phyloP scores from a whole-genome alignment of 2,797 vertebrate genomes.

The Lagorchestes hirsutus region DNA sequence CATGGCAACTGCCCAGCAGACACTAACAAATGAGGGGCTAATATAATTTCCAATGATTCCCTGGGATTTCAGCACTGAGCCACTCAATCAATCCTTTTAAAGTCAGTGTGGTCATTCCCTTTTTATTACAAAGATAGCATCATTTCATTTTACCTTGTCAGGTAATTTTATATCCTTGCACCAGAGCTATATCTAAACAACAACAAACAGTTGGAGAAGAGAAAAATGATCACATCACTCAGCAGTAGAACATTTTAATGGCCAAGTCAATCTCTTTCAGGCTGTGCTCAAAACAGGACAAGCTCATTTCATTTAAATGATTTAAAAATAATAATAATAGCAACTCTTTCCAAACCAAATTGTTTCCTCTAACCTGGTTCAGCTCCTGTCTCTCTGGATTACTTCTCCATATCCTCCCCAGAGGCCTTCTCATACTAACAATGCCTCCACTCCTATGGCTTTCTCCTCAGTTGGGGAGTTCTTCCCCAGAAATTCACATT shows the following conservation, averaged over 20 bases:
- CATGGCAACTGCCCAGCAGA: not conserved
- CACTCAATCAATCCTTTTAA: conserved; percentile 31
- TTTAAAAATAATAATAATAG: not conserved
- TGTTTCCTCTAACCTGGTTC: not conserved
- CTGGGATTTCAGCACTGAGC: conserved; percentile 6
- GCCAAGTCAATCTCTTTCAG: not conserved
- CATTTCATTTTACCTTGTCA: conserved; percentile 68
- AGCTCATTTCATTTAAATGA: not conserved
- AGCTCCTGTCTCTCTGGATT: not conserved
- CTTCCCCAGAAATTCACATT: not conserved
- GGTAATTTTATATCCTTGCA: conserved; percentile 57
- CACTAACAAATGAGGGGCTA: not conserved
- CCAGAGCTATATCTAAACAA: conserved; percentile 36
- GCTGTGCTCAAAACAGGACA: not conserved
- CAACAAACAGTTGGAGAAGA: conserved; percentile 45
- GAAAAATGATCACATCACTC: conserved; percentile 45
- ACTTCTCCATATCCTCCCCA: not conserved
- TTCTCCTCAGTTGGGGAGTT: not conserved
- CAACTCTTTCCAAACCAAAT: not conserved
- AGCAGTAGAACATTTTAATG: not conserved
- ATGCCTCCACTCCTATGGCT: not conserved
- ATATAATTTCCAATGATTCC: conserved; percentile 61
- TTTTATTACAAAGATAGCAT: conserved; percentile 58
- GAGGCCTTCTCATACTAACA: not conserved
- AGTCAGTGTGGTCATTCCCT: conserved; percentile 45